Evolutionary conservation across 2,113 vertebrate species (phyloP).

Genomic region (Nasalis larvatus): DNA sequence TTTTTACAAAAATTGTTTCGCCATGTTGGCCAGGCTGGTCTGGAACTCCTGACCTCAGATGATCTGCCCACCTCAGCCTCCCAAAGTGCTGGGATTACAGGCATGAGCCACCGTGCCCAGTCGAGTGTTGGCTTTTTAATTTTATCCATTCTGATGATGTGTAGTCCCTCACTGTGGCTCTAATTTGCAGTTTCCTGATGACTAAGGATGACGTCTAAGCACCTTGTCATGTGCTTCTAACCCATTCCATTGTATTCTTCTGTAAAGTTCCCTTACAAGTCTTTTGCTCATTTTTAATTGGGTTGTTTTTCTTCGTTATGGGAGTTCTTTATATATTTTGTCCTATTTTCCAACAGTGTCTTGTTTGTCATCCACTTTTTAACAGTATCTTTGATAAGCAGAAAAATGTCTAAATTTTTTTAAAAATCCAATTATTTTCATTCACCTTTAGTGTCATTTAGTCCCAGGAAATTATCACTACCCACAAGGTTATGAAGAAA

Average conservation of each 20-base stretch:
- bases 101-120: too few species aligned
- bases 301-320: background rate
- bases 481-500: background rate
- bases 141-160: background rate
- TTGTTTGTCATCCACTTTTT: background rate
- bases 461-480: background rate
- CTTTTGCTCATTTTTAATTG: background rate
- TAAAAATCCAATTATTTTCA: background rate
- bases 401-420: background rate
- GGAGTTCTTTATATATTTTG: background rate
- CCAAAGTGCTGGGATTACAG: too few species aligned
- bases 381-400: background rate
- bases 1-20: too few species aligned
- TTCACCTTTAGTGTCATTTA: background rate
- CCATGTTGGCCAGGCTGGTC: too few species aligned
- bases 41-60: too few species aligned
- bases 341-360: background rate
- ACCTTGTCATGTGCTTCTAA: background rate
- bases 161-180: background rate
- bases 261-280: background rate
- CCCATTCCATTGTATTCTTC: background rate
- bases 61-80: too few species aligned
- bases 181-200: background rate
- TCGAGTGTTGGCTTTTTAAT: background rate
- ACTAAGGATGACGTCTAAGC: background rate